Base-by-base conservation (phyloP, 2,888 invertebrate genomes). In the Xestoiulus laeticollis region DNA sequence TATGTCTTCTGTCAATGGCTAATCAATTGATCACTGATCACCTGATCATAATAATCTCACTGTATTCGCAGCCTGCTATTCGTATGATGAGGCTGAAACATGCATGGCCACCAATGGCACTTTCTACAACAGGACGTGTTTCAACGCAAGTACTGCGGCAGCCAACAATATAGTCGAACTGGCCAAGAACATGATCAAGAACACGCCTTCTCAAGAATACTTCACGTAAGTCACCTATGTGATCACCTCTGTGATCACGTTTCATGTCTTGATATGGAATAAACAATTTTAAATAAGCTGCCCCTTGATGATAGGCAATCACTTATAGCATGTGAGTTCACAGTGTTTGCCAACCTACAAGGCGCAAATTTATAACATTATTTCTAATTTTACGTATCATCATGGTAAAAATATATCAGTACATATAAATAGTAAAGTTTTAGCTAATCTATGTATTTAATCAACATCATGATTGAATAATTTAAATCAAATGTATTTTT, bases 161-260 rank as follows among this genome's bases (percentile, higher is more conserved):
- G 86, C 88, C 14, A 85, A 89, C 19, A 91, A 91, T 87, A 88
- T 92, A 5, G 89, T 90, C 5, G 87, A 89, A 1, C 88, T 91
- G 4, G 89, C 89, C 5, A 87, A 89, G 30, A 91, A 90, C 84
- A 90, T 90, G 89, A 90, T 90, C 19, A 90, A 89, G 86, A 91
- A 91, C 87, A 90, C 92, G 10, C 92, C 92, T n/a, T 91, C 92
- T 19, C 91, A 92, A 88, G 92, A 92, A 89, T 92, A 91, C 88
- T 92, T 92, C 89, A 91, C 91, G 92, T 92, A 90, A 91, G 91
- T 90, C 83, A 26, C 68, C 1, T 48, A 4, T 48, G 14, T 48
- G 48, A 48, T 48, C 38, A 38, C 6, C 38, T n/a, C n/a, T 38
- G 38, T 38, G 38, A 38, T 38, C 38, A 38, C n/a, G n/a, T n/a